phyloP scores from a whole-genome alignment of 2,888 invertebrate species.

The Meta bourneti region DNA sequence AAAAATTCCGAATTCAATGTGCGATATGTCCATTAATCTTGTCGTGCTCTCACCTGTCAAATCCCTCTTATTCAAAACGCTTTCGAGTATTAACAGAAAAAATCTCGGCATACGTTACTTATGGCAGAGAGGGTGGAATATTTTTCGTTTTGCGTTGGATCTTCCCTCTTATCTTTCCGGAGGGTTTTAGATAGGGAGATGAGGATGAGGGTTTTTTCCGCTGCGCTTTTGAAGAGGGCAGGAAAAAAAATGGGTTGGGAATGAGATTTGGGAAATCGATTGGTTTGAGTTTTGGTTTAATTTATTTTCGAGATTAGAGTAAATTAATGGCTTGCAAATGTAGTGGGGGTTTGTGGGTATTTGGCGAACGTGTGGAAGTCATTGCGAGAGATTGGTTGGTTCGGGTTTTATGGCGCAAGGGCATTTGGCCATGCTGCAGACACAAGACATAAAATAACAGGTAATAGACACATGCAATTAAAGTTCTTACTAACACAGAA shows the following conservation, averaged over 20 bases:
- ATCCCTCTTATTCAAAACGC: constrained; percentile 16
- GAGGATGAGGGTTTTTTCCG: not conserved
- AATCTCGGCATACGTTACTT: not conserved
- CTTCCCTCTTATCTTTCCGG: not conserved
- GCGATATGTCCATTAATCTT: constrained; percentile 36
- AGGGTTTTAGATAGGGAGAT: not conserved
- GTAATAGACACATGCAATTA: too few relatives aligned
- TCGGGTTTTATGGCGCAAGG: too few relatives aligned
- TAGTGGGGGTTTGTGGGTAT: not conserved
- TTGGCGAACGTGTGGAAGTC: too few relatives aligned
- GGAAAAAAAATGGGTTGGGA: not conserved
- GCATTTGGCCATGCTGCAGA: too few relatives aligned
- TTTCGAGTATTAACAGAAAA: not conserved
- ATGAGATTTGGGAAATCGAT: not conserved
- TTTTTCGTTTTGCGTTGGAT: not conserved
- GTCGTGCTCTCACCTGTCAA: constrained; percentile 28
- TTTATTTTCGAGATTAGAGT: not conserved
- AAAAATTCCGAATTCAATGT: constrained; percentile 25
- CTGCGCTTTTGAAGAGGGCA: not conserved
- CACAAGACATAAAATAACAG: too few relatives aligned
- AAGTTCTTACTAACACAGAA: too few relatives aligned
- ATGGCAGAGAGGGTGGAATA: not conserved
- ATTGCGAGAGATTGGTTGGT: too few relatives aligned
- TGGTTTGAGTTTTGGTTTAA: not conserved
- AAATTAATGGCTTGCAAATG: not conserved